Conservation (phyloP, 2,888 invertebrate species). For the Teleogryllus oceanicus region DNA sequence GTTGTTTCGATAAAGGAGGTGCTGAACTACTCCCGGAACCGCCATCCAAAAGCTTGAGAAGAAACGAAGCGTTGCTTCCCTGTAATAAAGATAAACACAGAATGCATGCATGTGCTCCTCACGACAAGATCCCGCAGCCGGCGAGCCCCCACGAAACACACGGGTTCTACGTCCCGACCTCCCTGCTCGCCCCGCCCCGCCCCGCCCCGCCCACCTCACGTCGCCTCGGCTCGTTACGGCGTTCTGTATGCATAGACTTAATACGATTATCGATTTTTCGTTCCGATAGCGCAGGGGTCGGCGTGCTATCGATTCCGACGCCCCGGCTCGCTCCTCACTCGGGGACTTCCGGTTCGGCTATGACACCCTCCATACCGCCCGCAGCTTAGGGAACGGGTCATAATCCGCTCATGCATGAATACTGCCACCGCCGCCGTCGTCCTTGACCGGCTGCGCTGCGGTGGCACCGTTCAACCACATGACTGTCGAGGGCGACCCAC, state of each 20-base stretch:
- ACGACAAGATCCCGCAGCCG: background rate
- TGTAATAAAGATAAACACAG: conserved; percentile 2
- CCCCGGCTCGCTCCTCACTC: background rate
- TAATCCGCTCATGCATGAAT: conserved; percentile 10
- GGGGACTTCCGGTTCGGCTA: background rate
- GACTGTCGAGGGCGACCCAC: no score
- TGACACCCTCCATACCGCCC: background rate
- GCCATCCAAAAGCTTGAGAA: no score
- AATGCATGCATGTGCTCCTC: background rate
- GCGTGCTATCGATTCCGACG: background rate
- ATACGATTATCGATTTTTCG: conserved; percentile 9
- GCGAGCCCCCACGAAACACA: no score
- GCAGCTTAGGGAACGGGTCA: background rate
- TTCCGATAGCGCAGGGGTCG: background rate
- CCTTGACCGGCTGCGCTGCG: background rate
- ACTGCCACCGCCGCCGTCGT: background rate
- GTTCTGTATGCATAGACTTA: conserved; percentile 18
- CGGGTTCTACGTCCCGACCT: no score
- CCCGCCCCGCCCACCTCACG: background rate
- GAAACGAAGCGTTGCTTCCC: no score
- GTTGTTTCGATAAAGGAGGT: no score
- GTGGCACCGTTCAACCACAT: no score
- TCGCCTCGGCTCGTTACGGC: background rate
- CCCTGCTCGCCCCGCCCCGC: background rate
- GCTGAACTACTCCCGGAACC: no score